Evolutionary conservation across 2,888 invertebrate genomes (phyloP).

Genomic region (Ophion obscuratus): DNA sequence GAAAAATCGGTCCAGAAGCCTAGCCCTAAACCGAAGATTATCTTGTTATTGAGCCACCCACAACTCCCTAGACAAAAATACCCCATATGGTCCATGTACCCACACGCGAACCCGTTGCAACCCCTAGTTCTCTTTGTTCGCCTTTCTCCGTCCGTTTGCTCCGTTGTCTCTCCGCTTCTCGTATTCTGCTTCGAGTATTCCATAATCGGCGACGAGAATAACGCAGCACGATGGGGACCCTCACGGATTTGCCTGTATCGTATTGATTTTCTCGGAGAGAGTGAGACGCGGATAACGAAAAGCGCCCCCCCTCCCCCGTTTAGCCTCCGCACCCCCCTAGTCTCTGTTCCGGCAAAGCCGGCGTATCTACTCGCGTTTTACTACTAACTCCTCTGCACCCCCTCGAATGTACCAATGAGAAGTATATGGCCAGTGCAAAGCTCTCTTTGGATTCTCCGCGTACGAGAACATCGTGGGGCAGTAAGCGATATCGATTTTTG

Average conservation of each 20-base stretch:
- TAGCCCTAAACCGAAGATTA: too few relatives aligned
- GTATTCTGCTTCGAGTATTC: too few relatives aligned
- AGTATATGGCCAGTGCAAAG: constrained; percentile 33
- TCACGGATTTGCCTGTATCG: constrained; percentile 71
- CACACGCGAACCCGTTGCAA: background rate
- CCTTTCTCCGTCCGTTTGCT: background rate
- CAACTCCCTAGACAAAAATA: constrained; percentile 1
- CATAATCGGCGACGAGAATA: constrained; percentile 60
- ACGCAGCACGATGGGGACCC: constrained; percentile 41
- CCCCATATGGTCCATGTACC: constrained; percentile 10
- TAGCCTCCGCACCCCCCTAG: too few relatives aligned
- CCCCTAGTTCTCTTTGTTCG: background rate
- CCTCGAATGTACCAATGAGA: constrained; percentile 49
- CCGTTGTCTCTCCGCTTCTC: constrained; percentile 13
- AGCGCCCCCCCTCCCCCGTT: constrained; percentile 18
- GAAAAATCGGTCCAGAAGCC: too few relatives aligned
- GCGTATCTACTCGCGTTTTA: background rate
- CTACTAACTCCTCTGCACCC: constrained; percentile 44
- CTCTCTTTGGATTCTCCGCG: constrained; percentile 30
- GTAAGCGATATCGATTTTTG: constrained; percentile 82
- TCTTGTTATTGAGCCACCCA: too few relatives aligned
- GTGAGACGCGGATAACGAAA: constrained; percentile 44
- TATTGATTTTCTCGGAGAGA: constrained; percentile 77
- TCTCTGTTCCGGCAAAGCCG: background rate
- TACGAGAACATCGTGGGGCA: constrained; percentile 46